A percentile compares a stretch with the other conserved stretches of the same genome.
Evolutionary conservation across 2,888 invertebrate genomes (phyloP).

Genomic region (Brenthis hecate): DNA sequence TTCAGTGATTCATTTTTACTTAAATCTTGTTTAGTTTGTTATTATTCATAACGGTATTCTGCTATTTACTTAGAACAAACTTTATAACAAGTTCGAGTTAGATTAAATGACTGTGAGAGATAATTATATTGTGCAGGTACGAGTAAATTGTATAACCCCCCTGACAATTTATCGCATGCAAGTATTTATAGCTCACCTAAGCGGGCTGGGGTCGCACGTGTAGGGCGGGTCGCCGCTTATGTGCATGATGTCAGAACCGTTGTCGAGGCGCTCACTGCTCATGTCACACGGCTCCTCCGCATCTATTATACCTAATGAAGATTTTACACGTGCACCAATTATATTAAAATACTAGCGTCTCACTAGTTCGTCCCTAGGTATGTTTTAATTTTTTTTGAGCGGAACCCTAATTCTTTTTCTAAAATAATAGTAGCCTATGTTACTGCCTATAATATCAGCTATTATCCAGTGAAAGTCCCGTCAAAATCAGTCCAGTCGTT

Average conservation of each 20-base stretch:
- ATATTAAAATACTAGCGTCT: not conserved
- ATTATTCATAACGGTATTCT: too few relatives aligned
- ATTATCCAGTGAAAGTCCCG: too few relatives aligned
- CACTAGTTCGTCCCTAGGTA: too few relatives aligned
- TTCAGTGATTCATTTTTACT: too few relatives aligned
- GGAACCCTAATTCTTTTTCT: too few relatives aligned
- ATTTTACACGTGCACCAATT: not conserved
- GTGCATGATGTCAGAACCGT: slow-evolving; percentile 72
- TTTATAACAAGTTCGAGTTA: too few relatives aligned
- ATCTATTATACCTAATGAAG: slow-evolving; percentile 68
- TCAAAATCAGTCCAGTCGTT: too few relatives aligned
- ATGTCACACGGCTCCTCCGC: slow-evolving; percentile 68
- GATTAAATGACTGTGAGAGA: not conserved
- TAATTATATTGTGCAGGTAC: not conserved
- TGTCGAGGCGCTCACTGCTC: slow-evolving; percentile 67
- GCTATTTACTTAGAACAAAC: too few relatives aligned
- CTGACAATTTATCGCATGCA: not conserved
- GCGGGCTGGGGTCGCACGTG: slow-evolving; percentile 76
- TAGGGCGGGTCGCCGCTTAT: slow-evolving; percentile 73
- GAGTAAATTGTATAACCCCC: not conserved
- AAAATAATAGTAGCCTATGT: too few relatives aligned
- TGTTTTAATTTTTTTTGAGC: too few relatives aligned
- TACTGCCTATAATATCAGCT: too few relatives aligned
- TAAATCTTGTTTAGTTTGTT: too few relatives aligned
- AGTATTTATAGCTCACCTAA: slow-evolving; percentile 54